Evolutionary conservation across 2,113 vertebrate species (phyloP), one percentile per base, ranked within the genome.

Genomic region (Lutjanus erythropterus): DNA sequence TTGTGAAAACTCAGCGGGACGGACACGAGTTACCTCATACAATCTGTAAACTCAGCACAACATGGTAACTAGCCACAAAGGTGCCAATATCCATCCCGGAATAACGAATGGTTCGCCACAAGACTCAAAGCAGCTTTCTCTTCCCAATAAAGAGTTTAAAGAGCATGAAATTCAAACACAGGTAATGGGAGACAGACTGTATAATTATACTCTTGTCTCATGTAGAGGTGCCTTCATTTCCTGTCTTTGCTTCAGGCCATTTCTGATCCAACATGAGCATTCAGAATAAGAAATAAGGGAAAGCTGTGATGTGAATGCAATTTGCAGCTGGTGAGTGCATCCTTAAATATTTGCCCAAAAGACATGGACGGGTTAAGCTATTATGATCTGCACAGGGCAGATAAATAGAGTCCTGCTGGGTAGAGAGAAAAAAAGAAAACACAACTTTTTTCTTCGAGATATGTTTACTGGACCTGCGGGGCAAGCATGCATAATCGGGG

Each of bases 101-200:
- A 81, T 80, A 85, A 81, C 71, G 53, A 83, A 84, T 78, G 55
- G n/a, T 46, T 35, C 10, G 19, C 59, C 64, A 27, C 12, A 8
- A 60, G 73, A 86, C 70, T 85, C 56, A 67, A 9, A 71, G 66
- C 59, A 33, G 44, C 55, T 56, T 82, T 60, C 46, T 52, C 12
- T 47, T 81, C 27, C 73, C 71, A 75, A 81, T 86, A 74, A 82
- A 75, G 88, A 70, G 35, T 72, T 84, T 88, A 90, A 91, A 88
- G 60, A 89, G 78, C 78, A 86, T 87, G 78, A 79, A 85, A 87
- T 90, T 82, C 68, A 89, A 84, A 91, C 72, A 68, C 67, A 82
- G 79, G 83, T 91, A 89, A 86, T 85, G 50, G 55, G 87, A 50
- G 64, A 61, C 41, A 4, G 56, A 49, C 65, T 80, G 39, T 62